Evolutionary conservation across 2,113 vertebrate species (phyloP).

Genomic region (Poeciliopsis occidentalis): DNA sequence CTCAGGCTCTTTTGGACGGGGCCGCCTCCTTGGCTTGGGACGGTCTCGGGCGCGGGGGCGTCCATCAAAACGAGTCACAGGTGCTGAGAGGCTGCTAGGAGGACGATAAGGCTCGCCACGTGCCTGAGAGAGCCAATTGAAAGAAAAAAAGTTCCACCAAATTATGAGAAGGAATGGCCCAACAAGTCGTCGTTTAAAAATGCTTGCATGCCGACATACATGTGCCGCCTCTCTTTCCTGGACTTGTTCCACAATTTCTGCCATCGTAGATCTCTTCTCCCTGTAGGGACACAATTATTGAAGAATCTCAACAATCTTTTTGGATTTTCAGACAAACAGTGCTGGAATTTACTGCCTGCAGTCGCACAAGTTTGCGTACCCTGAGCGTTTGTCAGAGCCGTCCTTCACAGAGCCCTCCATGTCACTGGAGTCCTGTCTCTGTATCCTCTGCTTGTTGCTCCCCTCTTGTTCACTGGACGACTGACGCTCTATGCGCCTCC

Average conservation of each 20-base stretch:
- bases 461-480: constrained; percentile 85
- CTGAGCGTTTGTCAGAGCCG: constrained; percentile 78
- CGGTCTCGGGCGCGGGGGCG: constrained; percentile 90
- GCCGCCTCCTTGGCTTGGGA: constrained; percentile 90
- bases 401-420: constrained; percentile 84
- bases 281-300: constrained; percentile 52
- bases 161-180: background rate
- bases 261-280: constrained; percentile 88
- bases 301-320: background rate
- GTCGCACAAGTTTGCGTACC: constrained; percentile 54
- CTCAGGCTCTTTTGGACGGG: constrained; percentile 88
- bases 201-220: constrained; percentile 53
- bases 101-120: constrained; percentile 81
- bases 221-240: constrained; percentile 89
- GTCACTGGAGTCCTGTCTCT: constrained; percentile 90
- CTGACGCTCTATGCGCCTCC: constrained; percentile 82
- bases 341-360: constrained; percentile 1
- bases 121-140: constrained; percentile 49
- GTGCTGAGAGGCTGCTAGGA: constrained; percentile 86
- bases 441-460: constrained; percentile 80
- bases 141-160: constrained; percentile 2
- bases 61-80: constrained; percentile 85
- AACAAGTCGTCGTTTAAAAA: background rate
- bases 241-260: constrained; percentile 93
- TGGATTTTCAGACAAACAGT: background rate